Conservation (phyloP, 2,113 vertebrate genomes). For the Scolopax mira region DNA sequence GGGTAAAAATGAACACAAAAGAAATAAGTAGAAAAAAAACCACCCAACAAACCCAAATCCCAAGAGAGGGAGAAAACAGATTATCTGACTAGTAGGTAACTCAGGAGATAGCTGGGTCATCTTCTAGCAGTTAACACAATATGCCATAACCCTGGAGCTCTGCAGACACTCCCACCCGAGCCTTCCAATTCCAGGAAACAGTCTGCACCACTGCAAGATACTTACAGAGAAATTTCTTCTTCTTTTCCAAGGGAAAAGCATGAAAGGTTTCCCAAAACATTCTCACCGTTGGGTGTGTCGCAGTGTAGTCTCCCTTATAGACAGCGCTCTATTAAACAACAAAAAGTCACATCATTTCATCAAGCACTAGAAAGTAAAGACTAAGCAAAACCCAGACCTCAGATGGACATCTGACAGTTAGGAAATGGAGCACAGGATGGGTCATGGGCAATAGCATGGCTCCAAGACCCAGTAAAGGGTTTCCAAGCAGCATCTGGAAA, state of each 20-base stretch:
- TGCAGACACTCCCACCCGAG: neutral
- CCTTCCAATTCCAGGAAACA: neutral
- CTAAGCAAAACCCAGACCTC: neutral
- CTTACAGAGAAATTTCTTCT: conserved; percentile 96
- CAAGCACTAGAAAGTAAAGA: neutral
- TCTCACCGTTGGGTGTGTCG: conserved; percentile 88
- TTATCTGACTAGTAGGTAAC: neutral
- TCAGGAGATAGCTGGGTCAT: neutral
- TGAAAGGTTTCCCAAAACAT: conserved; percentile 98
- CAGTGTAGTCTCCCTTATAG: conserved; percentile 93
- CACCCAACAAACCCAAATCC: neutral
- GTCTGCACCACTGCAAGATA: neutral
- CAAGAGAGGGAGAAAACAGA: neutral
- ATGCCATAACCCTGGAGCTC: neutral
- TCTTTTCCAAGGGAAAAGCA: conserved; percentile 92
- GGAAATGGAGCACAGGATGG: neutral
- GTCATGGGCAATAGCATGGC: neutral
- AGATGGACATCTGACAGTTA: neutral
- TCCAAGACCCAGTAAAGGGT: neutral
- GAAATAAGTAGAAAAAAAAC: neutral
- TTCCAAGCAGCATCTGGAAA: neutral
- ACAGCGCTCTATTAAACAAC: conserved; percentile 79
- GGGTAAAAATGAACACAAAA: neutral
- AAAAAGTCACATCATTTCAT: neutral
- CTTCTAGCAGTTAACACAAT: neutral